Evolutionary conservation across 1,140 invertebrate genomes (phyloP), one percentile per base, ranked within the genome.

Genomic region (Sinonovacula constricta): DNA sequence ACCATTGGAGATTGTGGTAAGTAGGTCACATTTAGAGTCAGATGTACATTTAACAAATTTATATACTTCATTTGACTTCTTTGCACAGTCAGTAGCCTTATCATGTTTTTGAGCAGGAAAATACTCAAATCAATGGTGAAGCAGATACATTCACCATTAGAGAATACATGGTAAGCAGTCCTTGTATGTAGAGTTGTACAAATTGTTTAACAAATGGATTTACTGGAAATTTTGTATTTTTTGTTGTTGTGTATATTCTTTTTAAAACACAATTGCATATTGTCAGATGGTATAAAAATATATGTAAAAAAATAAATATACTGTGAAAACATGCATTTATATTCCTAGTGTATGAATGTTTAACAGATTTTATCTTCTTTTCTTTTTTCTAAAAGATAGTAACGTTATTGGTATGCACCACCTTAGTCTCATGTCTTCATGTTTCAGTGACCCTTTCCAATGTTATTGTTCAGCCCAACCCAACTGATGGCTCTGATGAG

Each of bases 1-100:
- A 67, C 65, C n/a, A 84, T 88, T 82, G 86, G 87, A 51, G 85
- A 88, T 81, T 81, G 88, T 22, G 87, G 89, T 89, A 84, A 81
- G 81, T 45, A 30, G 39, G 12, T 65, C 1, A 10, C 12, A 22
- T 28, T 33, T 15, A 3, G 34, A 10, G 34, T 34, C 31, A 18
- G 14, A 14, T 59, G 2, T 30, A n/a, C 18, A 63, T 31, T 63
- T 63, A 30, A 30, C 28, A 28, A 18, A 59, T 59, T 10, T 28
- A n/a, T 14, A 63, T 28, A 30, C 24, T 12, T 63, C 28, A 30
- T 62, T 10, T 31, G n/a, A 33, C 1, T 31, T n/a, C 33, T 33
- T n/a, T 18, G 18, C 15, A 31, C 34, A 10, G 24, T 33, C 18
- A 2, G 15, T 15, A 33, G 3, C 14, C 15, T 2, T 33, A 33